Conservation (phyloP, 2,888 invertebrate genomes). For the Drosophila quasianomalipes region DNA sequence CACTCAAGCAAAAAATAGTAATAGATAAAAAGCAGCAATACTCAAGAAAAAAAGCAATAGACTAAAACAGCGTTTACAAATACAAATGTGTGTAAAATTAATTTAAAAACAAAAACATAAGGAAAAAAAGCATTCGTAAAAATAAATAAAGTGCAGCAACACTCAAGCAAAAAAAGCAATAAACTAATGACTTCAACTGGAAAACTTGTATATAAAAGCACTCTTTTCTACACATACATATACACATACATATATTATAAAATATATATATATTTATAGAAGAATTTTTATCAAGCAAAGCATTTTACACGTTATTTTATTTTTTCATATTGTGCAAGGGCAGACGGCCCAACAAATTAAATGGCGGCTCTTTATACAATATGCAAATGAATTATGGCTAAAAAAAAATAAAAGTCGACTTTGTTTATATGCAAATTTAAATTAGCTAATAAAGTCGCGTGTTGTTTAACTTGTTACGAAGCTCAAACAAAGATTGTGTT, state of each 20-base stretch:
- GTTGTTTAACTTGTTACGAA: conserved; percentile 17
- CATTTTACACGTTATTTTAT: neutral
- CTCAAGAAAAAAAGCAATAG: neutral
- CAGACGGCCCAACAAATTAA: conserved; percentile 4
- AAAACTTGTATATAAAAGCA: neutral
- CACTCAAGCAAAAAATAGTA: neutral
- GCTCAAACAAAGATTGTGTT: conserved; percentile 22
- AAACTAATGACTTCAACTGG: neutral
- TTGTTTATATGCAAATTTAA: conserved; percentile 21
- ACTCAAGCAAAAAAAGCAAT: neutral
- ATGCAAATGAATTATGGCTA: neutral
- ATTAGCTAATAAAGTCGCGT: conserved; percentile 18
- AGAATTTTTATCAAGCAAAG: neutral
- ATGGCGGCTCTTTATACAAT: neutral
- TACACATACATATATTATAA: neutral
- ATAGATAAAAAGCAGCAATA: neutral
- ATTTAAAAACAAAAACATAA: neutral
- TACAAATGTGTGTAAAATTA: neutral
- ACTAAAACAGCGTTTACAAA: neutral
- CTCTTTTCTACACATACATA: neutral
- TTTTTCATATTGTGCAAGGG: conserved; percentile 7
- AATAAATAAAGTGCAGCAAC: neutral
- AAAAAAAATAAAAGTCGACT: neutral
- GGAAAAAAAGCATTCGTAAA: neutral
- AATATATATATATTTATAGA: neutral